Conservation (phyloP, 2,888 invertebrate genomes). For the Dolichomitus sp. region DNA sequence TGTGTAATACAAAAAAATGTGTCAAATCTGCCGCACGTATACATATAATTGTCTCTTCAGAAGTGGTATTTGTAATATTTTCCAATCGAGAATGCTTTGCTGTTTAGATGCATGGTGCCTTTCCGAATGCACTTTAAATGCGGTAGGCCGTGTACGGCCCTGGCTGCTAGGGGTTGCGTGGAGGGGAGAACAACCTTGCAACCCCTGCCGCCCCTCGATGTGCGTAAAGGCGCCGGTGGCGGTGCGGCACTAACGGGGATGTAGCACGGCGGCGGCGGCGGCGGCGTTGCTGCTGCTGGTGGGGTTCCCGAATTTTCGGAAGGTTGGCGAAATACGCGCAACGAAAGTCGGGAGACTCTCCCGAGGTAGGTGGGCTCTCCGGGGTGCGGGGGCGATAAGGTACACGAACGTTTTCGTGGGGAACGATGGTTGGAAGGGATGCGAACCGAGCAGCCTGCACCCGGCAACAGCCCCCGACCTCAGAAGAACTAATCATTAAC, state of each 20-base stretch:
- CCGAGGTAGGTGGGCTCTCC: constrained; percentile 59
- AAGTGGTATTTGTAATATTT: neutral
- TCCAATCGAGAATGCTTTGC: neutral
- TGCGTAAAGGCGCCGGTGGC: constrained; percentile 64
- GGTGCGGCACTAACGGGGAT: constrained; percentile 67
- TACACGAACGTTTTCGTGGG: constrained; percentile 62
- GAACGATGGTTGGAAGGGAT: constrained; percentile 70
- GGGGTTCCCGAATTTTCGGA: constrained; percentile 77
- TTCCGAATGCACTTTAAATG: constrained; percentile 44
- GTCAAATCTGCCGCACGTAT: neutral
- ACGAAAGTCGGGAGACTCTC: constrained; percentile 63
- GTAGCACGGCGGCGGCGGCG: constrained; percentile 54
- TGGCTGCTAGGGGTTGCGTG: constrained; percentile 66
- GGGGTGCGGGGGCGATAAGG: constrained; percentile 68
- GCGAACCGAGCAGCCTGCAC: constrained; percentile 81
- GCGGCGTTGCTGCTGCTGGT: constrained; percentile 54
- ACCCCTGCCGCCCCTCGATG: constrained; percentile 71
- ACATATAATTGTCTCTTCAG: neutral
- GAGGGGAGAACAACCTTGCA: constrained; percentile 82
- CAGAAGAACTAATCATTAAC: constrained; percentile 85
- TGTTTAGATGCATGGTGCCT: constrained; percentile 4
- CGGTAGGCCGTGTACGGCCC: constrained; percentile 73
- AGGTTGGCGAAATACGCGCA: constrained; percentile 72
- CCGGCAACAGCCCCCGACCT: constrained; percentile 85
- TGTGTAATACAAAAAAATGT: neutral